Base-by-base conservation (phyloP, 1,140 invertebrate genomes). In the Sycophila sp. region DNA sequence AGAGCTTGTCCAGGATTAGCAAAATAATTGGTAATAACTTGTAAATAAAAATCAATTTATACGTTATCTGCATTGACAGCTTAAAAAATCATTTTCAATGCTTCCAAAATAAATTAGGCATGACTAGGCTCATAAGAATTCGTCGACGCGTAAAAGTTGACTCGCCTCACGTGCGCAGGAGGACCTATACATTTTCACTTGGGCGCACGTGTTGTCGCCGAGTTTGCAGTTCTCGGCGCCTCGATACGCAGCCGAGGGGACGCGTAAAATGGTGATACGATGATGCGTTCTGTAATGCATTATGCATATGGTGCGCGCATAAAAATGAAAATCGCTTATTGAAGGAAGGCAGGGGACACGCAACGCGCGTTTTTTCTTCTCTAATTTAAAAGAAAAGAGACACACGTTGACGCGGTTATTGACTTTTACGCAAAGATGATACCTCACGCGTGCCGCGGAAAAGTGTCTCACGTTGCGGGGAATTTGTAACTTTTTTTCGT, bases 121-220 rank as follows among this genome's bases (percentile, higher is more conserved):
- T n/a, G n/a, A n/a, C n/a, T n/a, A n/a, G n/a, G n/a, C 36, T 64
- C 49, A 13, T 30, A 30, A 19, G 67, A 65, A 58, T 70, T 71
- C 72, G 64, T 70, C 59, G 70, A 62, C 67, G 72, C 62, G 66
- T 67, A 30, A 62, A 66, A 68, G 4, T 10, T 63, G 45, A 80
- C 82, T 84, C 81, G 74, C 65, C 80, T 84, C 83, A 85, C 84
- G 83, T 81, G 78, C 77, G 73, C 71, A 66, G 55, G 38, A 40
- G n/a, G 72, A 63, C 76, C 79, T 75, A 85, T 86, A 85, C 80
- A 84, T 87, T 87, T 87, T 87, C 85, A 85, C 85, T 87, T 87
- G 85, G 80, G 81, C 84, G 80, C 85, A 87, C 82, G 81, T 86
- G 85, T 83, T 79, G 81, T 83, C 77, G 76, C 80, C 80, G 77